These are phyloP conservation scores for Linurgus olivaceus DNA, from an alignment of 2,797 vertebrate genomes.

Conservation along the genomic window DNA sequence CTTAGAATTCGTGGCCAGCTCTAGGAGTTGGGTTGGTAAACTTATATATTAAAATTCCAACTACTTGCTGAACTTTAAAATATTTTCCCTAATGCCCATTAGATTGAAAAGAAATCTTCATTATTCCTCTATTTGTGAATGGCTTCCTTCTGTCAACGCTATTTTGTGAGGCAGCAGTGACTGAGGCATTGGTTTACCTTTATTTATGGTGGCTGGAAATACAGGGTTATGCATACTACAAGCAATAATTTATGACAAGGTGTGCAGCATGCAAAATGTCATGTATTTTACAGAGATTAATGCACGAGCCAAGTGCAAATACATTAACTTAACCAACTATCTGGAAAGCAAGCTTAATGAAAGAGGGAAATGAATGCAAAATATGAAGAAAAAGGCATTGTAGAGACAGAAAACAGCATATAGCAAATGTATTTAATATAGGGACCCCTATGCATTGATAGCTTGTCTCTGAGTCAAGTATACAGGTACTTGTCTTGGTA, in stretches of 20 bases:
- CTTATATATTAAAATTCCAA: conserved; percentile 44
- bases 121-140: conserved; percentile 33
- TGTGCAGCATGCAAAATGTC: conserved; percentile 26
- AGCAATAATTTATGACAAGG: conserved; percentile 40
- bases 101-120: conserved; percentile 38
- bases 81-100: conserved; percentile 4
- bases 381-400: background rate
- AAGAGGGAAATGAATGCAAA: conserved; percentile 9
- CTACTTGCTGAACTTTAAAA: conserved; percentile 35
- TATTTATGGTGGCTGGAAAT: background rate
- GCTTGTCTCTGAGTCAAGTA: background rate
- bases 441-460: background rate
- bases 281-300: conserved; percentile 45
- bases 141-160: background rate
- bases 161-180: background rate
- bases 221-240: background rate
- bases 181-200: background rate
- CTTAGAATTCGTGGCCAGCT: conserved; percentile 26
- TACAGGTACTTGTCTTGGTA: background rate
- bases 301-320: conserved; percentile 44
- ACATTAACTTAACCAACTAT: conserved; percentile 47
- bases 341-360: conserved; percentile 50
- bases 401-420: background rate
- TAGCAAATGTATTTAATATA: background rate
- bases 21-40: conserved; percentile 27